Evolutionary conservation across 2,113 vertebrate genomes (phyloP), one percentile per base, ranked within the genome.

Genomic region (Conger conger): DNA sequence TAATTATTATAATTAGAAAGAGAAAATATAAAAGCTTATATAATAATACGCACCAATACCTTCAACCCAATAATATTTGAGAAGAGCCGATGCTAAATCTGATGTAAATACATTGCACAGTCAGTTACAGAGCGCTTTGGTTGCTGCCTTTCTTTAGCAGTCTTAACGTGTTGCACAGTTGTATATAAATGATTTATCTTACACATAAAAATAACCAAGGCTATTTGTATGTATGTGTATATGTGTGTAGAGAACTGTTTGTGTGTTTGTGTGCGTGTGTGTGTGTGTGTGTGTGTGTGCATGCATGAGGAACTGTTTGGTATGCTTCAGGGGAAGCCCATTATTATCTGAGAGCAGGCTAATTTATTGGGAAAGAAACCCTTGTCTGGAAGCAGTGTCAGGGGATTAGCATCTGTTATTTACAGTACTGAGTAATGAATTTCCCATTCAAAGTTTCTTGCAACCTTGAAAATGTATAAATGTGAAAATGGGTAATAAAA

Each of bases 311-410:
- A 50, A 50, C 37, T 79, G 53, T 80, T 30, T 37, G 38, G 53
- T 38, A 38, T 80, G 30, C 30, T n/a, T 68, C 57, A 33, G 53
- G n/a, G 23, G 54, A 63, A 40, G 18, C 33, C 81, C 30, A 35
- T 82, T 82, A 82, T 81, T 30, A 54, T 80, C 35, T 68, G 35
- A 63, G 77, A 60, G 45, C n/a, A 79, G 63, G 35, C 50, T 83
- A 77, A 83, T 76, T 76, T 76, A 42, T 33, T 79, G 73, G 27
- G 50, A 57, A 80, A 79, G 50, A 57, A 85, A n/a, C 73, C 30
- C 40, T n/a, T 85, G 54, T 63, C 40, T 2, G 17, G 84, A 80
- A 73, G n/a, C 57, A 40, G 36, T 20, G 38, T 45, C 38, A 81
- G 30, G 53, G 57, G 37, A 60, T 35, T 85, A 30, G 53, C 27